Evolutionary conservation across 2,888 invertebrate species (phyloP).

Genomic region (Enoplolaimus lenunculus): DNA sequence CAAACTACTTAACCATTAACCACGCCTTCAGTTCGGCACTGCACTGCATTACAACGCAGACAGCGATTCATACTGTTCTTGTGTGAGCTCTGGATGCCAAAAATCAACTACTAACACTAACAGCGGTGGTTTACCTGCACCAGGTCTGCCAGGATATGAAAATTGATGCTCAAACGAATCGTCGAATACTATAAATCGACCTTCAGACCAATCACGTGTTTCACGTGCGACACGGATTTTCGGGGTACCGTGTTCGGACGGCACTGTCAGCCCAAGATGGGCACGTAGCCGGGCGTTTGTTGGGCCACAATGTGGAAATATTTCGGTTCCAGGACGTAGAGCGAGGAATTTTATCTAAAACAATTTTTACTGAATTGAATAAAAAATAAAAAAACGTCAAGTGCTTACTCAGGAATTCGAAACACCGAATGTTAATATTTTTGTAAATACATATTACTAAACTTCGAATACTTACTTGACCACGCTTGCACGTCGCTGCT

Average conservation of each 20-base stretch:
- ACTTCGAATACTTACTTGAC: conserved; percentile 51
- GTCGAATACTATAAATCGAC: conserved; percentile 68
- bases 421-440: too few relatives aligned
- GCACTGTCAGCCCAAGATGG: conserved; percentile 66
- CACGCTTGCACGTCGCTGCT: conserved; percentile 57
- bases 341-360: conserved; percentile 62
- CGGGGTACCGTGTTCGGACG: conserved; percentile 49
- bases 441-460: too few relatives aligned
- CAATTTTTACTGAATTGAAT: too few relatives aligned
- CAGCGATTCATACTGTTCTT: not conserved
- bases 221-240: conserved; percentile 61
- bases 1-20: too few relatives aligned
- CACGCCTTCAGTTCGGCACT: too few relatives aligned
- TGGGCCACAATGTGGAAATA: conserved; percentile 75
- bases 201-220: conserved; percentile 50
- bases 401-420: too few relatives aligned
- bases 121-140: conserved; percentile 45
- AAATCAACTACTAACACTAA: conserved; percentile 73
- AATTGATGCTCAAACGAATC: conserved; percentile 89
- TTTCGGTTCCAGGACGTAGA: conserved; percentile 66
- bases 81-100: conserved; percentile 69
- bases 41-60: not conserved
- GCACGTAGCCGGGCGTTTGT: conserved; percentile 71
- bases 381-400: too few relatives aligned
- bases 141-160: conserved; percentile 54